Percentiles rank a stretch among this genome's conserved stretches.
phyloP scores from a whole-genome alignment of 2,797 vertebrate species.

The Cossypha caffra region DNA sequence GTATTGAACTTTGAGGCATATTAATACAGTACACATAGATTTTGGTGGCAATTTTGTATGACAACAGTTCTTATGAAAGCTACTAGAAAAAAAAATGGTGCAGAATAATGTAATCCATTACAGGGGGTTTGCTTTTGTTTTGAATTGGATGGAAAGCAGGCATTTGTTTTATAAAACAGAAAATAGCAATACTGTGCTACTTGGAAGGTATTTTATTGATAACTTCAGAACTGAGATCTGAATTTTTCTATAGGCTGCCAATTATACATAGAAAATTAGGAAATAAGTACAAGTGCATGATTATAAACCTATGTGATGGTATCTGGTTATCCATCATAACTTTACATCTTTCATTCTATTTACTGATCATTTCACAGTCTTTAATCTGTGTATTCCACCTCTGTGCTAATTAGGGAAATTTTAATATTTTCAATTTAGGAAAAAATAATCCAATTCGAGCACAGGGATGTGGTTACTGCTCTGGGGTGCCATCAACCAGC shows the following conservation, averaged over 20 bases:
- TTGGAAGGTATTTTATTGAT: not conserved
- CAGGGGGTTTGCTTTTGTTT: not conserved
- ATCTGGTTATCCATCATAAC: not conserved
- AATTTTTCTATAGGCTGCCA: not conserved
- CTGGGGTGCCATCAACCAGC: not conserved
- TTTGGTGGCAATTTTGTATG: not conserved
- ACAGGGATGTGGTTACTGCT: not conserved
- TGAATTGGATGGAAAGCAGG: not conserved
- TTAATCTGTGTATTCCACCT: not conserved
- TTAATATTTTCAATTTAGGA: not conserved
- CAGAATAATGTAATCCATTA: not conserved
- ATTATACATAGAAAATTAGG: not conserved
- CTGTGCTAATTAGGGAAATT: not conserved
- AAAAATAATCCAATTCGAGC: not conserved
- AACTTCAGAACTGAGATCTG: not conserved
- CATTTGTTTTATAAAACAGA: not conserved
- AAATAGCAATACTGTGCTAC: not conserved
- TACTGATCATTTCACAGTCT: not conserved
- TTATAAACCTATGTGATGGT: not conserved
- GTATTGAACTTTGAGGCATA: slow-evolving; percentile 18
- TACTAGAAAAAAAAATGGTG: not conserved
- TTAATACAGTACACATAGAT: not conserved
- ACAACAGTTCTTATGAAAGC: not conserved
- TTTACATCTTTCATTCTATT: not conserved
- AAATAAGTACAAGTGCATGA: not conserved